Evolutionary conservation across 2,797 vertebrate species (phyloP).

Genomic region (Gymnopithys bicolor): DNA sequence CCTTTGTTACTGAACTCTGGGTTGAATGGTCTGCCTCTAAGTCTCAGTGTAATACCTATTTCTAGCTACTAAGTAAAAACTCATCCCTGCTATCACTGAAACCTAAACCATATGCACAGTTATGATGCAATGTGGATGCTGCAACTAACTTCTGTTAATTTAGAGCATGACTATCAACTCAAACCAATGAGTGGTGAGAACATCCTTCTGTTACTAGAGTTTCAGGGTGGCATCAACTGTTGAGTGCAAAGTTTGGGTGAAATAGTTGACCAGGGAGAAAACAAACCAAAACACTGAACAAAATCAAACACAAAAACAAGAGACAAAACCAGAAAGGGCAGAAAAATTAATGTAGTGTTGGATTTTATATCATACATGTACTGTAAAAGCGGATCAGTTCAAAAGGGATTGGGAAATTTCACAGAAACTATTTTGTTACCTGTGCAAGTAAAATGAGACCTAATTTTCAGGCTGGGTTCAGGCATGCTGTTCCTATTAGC

Average conservation of each 20-base stretch:
- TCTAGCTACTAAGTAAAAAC: background rate
- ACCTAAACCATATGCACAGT: background rate
- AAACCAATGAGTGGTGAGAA: background rate
- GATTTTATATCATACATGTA: background rate
- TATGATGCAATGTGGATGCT: slow-evolving; percentile 33
- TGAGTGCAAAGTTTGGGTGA: background rate
- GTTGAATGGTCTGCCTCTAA: background rate
- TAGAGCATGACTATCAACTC: background rate
- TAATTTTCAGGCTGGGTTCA: background rate
- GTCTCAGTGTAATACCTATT: background rate
- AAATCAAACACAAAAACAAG: background rate
- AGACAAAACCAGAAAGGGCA: background rate
- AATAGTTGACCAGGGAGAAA: background rate
- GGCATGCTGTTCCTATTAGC: background rate
- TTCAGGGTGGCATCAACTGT: background rate
- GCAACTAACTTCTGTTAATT: slow-evolving; percentile 41
- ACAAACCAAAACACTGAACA: background rate
- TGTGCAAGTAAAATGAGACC: background rate
- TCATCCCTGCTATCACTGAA: background rate
- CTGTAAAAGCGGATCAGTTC: background rate
- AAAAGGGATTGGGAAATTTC: background rate
- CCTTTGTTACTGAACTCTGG: background rate
- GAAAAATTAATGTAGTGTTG: background rate
- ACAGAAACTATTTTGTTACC: background rate
- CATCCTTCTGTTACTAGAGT: background rate